Base-by-base conservation (phyloP, 2,113 vertebrate species). In the Oncorhynchus tshawytscha region DNA sequence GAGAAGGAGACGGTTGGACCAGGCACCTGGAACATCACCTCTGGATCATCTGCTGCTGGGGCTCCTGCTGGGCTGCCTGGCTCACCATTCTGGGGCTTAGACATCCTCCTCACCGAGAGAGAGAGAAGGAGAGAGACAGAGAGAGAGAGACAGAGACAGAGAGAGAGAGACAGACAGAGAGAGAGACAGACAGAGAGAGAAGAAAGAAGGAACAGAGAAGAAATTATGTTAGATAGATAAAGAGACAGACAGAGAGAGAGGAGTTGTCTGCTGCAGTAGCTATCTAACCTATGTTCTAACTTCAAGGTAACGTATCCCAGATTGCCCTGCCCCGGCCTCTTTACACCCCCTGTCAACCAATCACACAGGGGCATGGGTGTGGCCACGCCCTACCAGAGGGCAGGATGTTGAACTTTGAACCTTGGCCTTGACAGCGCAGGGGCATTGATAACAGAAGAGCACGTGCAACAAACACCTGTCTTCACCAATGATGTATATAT, bases 1-100 rank as follows among this genome's bases (percentile, higher is more conserved):
- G 85, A 86, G 77, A 91, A 94, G 0, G 89, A 90, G 51, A 94
- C 71, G 3, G 81, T 90, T 0, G 92, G 93, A 0, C 91, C 93
- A 6, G 8, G 39, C 4, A 88, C 73, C 59, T 87, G 81, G 45
- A 87, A 79, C 57, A 48, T 66, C 1, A 84, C 82, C 3, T 82
- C 85, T 9, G 72, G 20, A 11, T 29, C 11, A 25, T 2, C 62
- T 49, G 2, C 15, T 29, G 18, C 8, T 70, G 9, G n/a, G 71
- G 25, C 18, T 66, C 27, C 18, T 66, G 78, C 57, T 15, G 49
- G 9, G 15, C 9, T 15, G 49, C 49, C 49, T 51, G 49, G 5
- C 31, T 34, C 31, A 6, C 31, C 31, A 34, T 34, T 49, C 59
- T 65, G n/a, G n/a, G 4, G 67, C n/a, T 71, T 71, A 45, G 57